phyloP scores from a whole-genome alignment of 1,140 invertebrate genomes.

The Pinna nobilis region DNA sequence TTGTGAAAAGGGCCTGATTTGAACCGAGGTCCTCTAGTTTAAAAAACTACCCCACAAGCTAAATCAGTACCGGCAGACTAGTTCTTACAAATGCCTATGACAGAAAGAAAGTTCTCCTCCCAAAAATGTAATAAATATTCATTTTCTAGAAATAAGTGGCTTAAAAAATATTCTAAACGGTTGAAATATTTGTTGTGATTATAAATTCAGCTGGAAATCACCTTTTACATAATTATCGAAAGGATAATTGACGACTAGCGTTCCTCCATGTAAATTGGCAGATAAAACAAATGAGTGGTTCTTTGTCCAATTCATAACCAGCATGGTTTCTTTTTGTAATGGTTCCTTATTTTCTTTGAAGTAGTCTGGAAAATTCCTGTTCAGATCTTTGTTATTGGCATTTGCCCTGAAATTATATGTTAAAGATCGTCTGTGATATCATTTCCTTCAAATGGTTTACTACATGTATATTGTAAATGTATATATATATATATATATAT shows the following conservation, averaged over 20 bases:
- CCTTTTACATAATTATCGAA: slow-evolving; percentile 79
- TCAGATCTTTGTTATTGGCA: slow-evolving; percentile 89
- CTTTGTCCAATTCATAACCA: slow-evolving; percentile 93
- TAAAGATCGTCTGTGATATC: neutral
- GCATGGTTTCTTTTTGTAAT: slow-evolving; percentile 85
- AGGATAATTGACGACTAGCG: slow-evolving; percentile 92
- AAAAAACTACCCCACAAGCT: no score
- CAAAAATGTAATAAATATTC: neutral
- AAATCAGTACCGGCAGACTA: no score
- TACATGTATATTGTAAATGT: no score
- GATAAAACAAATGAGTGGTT: slow-evolving; percentile 93
- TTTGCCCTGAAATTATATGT: slow-evolving; percentile 79
- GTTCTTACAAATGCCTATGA: no score
- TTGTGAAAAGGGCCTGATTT: no score
- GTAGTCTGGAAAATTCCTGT: slow-evolving; percentile 97
- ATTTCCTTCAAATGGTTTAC: no score
- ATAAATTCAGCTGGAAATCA: no score
- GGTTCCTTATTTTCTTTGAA: slow-evolving; percentile 76
- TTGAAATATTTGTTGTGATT: neutral
- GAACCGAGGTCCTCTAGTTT: no score
- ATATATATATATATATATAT: no score
- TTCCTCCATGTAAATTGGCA: slow-evolving; percentile 95
- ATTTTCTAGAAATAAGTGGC: neutral
- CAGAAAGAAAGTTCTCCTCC: neutral
- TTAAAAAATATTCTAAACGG: neutral